Evolutionary conservation across 2,797 vertebrate species (phyloP), one percentile per base, ranked within the genome.

Genomic region (Parauchenoglanis punctatus): DNA sequence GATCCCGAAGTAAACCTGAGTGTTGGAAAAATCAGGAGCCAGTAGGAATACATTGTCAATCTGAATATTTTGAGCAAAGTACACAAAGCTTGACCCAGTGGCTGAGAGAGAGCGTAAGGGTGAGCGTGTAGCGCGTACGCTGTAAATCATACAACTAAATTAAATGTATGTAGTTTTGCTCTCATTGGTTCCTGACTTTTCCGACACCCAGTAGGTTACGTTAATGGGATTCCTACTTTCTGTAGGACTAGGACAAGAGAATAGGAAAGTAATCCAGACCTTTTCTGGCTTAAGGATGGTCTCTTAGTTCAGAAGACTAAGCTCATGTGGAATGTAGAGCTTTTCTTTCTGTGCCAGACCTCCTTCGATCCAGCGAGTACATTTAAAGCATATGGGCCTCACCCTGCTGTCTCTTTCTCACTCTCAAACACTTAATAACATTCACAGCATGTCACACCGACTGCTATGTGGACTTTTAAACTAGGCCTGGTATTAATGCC

Each of bases 341-440:
- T 63, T 81, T 86, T 70, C 65, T 81, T 44, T 56, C 70, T 80
- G 40, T 87, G 87, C 88, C 81, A 78, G 83, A 78, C 78, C 85
- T 52, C 80, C 84, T 85, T 84, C 17, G 63, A 83, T 90, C 77
- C 67, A 82, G 76, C 59, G 40, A 86, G 81, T 83, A 82, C 73
- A 89, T 86, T 87, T 87, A 81, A 86, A 84, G 70, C 61, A 68
- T 58, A 84, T 89, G 63, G 35, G 76, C 87, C 84, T 89, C 87
- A 87, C 73, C 84, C 40, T 67, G 85, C 86, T 86, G 65, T 84
- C 86, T 86, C 70, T 63, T 78, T 84, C 89, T 84, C 25, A 20
- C 84, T 46, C 52, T 68, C 75, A 87, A 87, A 84, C 49, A n/a
- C 86, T 90, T 90, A 90, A 91, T 91, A 91, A 89, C 77, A 83